A percentile compares a stretch with the other conserved stretches of the same genome.
Evolutionary conservation across 2,113 vertebrate genomes (phyloP).

Genomic region (Leucopternis melanops): DNA sequence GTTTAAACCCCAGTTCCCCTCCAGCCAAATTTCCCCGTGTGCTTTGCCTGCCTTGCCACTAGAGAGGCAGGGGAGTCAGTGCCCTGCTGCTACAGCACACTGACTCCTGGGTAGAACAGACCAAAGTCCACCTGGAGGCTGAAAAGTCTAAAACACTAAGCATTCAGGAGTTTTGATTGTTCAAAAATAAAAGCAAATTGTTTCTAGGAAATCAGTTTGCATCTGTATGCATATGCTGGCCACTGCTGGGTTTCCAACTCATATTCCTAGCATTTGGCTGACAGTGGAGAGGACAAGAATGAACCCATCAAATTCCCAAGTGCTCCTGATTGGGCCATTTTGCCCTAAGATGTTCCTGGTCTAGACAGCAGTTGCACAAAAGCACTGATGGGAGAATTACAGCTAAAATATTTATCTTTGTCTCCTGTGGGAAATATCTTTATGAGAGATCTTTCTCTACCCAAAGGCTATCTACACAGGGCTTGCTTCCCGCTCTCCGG

Average conservation of each 20-base stretch:
- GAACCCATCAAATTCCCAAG: not conserved
- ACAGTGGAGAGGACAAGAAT: not conserved
- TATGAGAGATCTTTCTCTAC: not conserved
- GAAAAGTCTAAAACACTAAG: not conserved
- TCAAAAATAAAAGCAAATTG: not conserved
- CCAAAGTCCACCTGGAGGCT: not conserved
- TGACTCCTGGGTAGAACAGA: not conserved
- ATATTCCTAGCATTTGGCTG: not conserved
- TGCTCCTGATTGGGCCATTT: not conserved
- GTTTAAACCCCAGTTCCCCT: not conserved
- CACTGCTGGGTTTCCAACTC: not conserved
- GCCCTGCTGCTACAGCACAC: not conserved
- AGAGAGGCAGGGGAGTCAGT: not conserved
- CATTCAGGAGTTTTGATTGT: accelerated
- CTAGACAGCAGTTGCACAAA: not conserved
- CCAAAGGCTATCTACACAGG: not conserved
- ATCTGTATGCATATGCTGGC: not conserved
- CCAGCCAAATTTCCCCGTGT: not conserved
- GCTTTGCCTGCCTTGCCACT: not conserved
- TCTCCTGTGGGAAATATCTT: not conserved
- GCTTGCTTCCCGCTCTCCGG: not conserved
- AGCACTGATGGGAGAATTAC: not conserved
- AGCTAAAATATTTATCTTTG: not conserved
- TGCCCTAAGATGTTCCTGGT: not conserved
- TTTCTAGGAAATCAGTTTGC: not conserved